A percentile compares a stretch with the other conserved stretches of the same genome.
Conservation (phyloP, 2,113 vertebrate genomes). For the Cebidichthys violaceus region DNA sequence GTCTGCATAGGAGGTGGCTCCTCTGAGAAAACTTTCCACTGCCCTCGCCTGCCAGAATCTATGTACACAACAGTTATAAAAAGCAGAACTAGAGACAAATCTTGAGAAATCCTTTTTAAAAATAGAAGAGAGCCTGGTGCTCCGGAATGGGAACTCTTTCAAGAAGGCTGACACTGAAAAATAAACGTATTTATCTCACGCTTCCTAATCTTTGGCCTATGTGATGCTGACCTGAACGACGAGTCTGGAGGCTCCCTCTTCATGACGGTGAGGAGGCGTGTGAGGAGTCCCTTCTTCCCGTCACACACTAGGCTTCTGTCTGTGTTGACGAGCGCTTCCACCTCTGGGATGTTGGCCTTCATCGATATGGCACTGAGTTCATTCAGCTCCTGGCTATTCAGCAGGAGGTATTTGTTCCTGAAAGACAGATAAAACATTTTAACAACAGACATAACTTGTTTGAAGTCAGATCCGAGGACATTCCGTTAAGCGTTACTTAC, state of each 20-base stretch:
- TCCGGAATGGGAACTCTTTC: neutral
- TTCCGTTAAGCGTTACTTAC: slow-evolving; percentile 82
- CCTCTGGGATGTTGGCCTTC: slow-evolving; percentile 97
- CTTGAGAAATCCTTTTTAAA: neutral
- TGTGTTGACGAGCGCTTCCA: slow-evolving; percentile 96
- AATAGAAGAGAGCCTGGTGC: neutral
- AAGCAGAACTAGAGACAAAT: slow-evolving; percentile 22
- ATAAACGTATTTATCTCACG: neutral
- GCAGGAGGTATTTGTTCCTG: slow-evolving; percentile 97
- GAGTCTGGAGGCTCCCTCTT: slow-evolving; percentile 98
- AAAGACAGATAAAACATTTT: slow-evolving; percentile 31
- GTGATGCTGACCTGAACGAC: slow-evolving; percentile 90
- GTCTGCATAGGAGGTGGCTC: slow-evolving; percentile 98
- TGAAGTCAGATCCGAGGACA: neutral
- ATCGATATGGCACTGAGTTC: slow-evolving; percentile 97
- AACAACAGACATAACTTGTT: neutral
- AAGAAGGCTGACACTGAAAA: neutral
- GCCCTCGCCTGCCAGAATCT: slow-evolving; percentile 99
- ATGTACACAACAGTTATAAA: neutral
- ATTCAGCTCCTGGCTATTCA: slow-evolving; percentile 96
- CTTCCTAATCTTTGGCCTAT: neutral
- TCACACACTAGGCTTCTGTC: slow-evolving; percentile 97
- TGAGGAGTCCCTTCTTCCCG: slow-evolving; percentile 96
- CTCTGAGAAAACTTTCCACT: slow-evolving; percentile 97
- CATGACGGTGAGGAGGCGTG: slow-evolving; percentile 96